Conservation (phyloP, 2,113 vertebrate genomes). For the Nanger granti region DNA sequence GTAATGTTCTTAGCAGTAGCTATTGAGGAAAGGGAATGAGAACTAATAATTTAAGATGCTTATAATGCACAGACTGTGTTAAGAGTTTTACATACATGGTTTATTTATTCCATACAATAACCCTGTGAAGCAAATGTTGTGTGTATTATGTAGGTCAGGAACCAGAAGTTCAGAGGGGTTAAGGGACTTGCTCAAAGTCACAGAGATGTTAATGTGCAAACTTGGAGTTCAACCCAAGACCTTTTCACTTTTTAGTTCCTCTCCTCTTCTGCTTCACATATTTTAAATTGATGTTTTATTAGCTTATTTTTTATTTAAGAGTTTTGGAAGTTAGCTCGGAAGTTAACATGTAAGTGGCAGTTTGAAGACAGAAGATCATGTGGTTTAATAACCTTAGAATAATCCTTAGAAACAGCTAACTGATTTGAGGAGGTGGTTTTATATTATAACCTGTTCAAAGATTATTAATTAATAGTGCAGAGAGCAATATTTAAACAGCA, state of each 20-base stretch:
- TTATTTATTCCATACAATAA: not conserved
- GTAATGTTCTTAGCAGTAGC: not conserved
- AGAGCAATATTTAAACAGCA: conserved; percentile 1
- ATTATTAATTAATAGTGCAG: not conserved
- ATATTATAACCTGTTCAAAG: not conserved
- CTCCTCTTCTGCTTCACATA: not conserved
- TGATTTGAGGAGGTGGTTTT: not conserved
- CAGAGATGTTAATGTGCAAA: not conserved
- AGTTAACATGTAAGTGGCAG: not conserved
- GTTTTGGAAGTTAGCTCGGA: not conserved
- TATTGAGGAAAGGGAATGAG: not conserved
- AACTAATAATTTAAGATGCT: not conserved
- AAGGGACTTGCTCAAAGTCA: not conserved
- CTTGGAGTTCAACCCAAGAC: not conserved
- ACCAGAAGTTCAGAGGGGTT: not conserved
- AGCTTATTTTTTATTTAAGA: not conserved
- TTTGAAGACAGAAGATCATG: not conserved
- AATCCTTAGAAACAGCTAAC: not conserved
- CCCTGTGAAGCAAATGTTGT: not conserved
- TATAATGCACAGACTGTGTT: not conserved
- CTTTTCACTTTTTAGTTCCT: not conserved
- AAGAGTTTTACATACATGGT: not conserved
- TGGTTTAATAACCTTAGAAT: not conserved
- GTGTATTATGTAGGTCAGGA: not conserved
- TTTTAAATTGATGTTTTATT: not conserved